These are phyloP conservation scores for Lochmaea capreae DNA, from an alignment of 2,888 invertebrate genomes.

Conservation along the genomic window DNA sequence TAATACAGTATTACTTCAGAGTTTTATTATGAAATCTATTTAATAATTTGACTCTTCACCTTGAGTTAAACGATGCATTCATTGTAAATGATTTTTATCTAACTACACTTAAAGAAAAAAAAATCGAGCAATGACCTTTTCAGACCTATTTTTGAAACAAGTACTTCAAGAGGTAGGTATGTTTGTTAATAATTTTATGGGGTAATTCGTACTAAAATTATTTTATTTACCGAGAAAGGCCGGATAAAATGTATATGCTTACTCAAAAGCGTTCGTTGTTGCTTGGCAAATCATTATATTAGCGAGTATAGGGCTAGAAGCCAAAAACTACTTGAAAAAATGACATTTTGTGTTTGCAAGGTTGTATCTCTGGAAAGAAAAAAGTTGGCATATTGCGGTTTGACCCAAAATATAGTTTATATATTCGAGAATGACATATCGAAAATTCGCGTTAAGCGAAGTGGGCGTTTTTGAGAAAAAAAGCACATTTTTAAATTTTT, in stretches of 20 bases:
- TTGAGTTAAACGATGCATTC: constrained; percentile 15
- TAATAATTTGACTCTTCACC: constrained; percentile 9
- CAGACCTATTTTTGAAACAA: constrained; percentile 15
- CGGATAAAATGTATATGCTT: background rate
- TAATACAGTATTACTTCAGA: constrained; percentile 1
- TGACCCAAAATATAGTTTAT: too few relatives aligned
- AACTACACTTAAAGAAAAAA: constrained; percentile 1
- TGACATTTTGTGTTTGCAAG: too few relatives aligned
- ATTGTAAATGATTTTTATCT: constrained; percentile 15
- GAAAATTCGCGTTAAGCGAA: too few relatives aligned
- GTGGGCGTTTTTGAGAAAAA: too few relatives aligned
- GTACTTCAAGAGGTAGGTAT: constrained; percentile 10
- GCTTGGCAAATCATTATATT: background rate
- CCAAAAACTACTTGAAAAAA: too few relatives aligned
- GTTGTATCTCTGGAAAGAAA: too few relatives aligned
- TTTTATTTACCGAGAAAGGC: constrained; percentile 1
- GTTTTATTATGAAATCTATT: constrained; percentile 1
- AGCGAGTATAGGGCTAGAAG: background rate
- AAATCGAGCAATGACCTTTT: constrained; percentile 12
- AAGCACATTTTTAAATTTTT: too few relatives aligned
- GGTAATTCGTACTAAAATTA: background rate
- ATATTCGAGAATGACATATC: too few relatives aligned
- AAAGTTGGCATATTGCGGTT: too few relatives aligned
- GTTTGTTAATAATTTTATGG: constrained; percentile 8
- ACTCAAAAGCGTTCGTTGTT: background rate